A percentile compares a stretch with the other conserved stretches of the same genome.
Evolutionary conservation across 2,888 invertebrate species (phyloP).

Genomic region (Xestia ashworthii): DNA sequence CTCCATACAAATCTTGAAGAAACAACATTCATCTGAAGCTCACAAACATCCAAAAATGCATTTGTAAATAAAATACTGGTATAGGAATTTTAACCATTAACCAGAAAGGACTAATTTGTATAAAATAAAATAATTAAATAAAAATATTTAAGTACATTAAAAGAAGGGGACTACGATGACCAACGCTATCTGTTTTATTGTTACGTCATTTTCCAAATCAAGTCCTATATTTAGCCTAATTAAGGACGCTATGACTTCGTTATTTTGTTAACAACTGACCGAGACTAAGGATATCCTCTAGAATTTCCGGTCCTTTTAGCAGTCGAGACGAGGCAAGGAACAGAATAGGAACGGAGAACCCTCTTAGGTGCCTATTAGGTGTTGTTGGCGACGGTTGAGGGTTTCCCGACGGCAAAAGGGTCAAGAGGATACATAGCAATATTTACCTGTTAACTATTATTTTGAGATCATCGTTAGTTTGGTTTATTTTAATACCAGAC

Average conservation of each 20-base stretch:
- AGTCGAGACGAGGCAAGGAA: background rate
- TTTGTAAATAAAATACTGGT: too few relatives aligned
- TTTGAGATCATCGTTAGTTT: background rate
- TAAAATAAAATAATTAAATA: too few relatives aligned
- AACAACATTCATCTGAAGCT: background rate
- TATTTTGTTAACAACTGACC: conserved; percentile 21
- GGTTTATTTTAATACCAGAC: background rate
- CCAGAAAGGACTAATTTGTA: too few relatives aligned
- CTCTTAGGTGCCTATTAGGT: conserved; percentile 19
- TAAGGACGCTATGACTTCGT: background rate
- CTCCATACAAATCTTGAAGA: background rate
- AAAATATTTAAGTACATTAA: background rate
- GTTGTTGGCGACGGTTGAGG: conserved; percentile 7
- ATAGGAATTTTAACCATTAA: too few relatives aligned
- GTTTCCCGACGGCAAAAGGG: conserved; percentile 2
- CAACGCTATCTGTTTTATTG: background rate
- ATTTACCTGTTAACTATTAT: conserved; percentile 26
- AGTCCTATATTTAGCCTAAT: conserved; percentile 8
- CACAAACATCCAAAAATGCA: too few relatives aligned
- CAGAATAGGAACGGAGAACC: conserved; percentile 9
- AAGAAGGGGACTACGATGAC: background rate
- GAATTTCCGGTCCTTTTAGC: conserved; percentile 45
- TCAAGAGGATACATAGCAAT: conserved; percentile 4
- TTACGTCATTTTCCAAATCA: background rate
- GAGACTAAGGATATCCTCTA: conserved; percentile 22